Percentiles rank a stretch among this genome's conserved stretches.
phyloP scores from a whole-genome alignment of 2,888 invertebrate genomes.

The Spodoptera picta region DNA sequence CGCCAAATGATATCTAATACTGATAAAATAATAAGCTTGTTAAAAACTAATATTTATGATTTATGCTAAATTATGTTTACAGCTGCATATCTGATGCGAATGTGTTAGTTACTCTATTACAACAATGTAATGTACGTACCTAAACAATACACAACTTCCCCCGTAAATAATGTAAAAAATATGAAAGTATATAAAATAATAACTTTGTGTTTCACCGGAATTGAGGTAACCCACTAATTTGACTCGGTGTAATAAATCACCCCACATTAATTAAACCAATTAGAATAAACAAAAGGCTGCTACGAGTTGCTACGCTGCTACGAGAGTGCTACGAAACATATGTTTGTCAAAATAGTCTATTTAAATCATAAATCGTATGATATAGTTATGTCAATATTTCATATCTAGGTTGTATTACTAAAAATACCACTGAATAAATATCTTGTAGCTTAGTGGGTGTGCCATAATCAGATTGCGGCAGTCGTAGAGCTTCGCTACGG shows the following conservation, averaged over 20 bases:
- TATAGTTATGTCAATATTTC: slow-evolving; percentile 1
- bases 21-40: slow-evolving; percentile 59
- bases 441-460: slow-evolving; percentile 77
- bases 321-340: slow-evolving; percentile 51
- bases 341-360: slow-evolving; percentile 2
- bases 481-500: slow-evolving; percentile 82
- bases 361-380: not conserved
- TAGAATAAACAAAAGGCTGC: slow-evolving; percentile 34
- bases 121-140: not conserved
- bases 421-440: slow-evolving; percentile 52
- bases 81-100: slow-evolving; percentile 12
- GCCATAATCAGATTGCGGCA: slow-evolving; percentile 88
- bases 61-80: slow-evolving; percentile 27
- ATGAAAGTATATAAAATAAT: not conserved
- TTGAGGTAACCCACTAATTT: not conserved
- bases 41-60: slow-evolving; percentile 48
- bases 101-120: slow-evolving; percentile 2
- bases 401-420: slow-evolving; percentile 30
- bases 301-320: slow-evolving; percentile 57
- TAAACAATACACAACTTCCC: not conserved
- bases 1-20: slow-evolving; percentile 56
- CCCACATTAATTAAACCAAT: slow-evolving; percentile 1
- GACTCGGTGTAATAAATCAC: not conserved
- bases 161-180: not conserved
- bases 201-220: too few species aligned